Base-by-base conservation (phyloP, 92 coral and sea anemone genomes). In the Actinostola sp. region DNA sequence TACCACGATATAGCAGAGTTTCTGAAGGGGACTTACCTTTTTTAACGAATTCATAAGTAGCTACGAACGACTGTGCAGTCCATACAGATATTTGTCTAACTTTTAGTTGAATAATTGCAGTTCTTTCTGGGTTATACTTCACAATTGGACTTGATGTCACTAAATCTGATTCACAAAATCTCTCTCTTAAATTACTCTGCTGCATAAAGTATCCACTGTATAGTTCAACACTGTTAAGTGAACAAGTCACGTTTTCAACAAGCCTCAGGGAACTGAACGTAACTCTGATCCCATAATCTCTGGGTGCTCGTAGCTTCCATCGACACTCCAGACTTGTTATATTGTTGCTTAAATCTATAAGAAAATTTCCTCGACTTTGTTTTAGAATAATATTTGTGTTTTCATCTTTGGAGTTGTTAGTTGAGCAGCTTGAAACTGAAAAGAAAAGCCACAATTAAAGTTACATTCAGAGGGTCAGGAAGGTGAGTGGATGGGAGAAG, bases 381-480 rank as follows among this genome's bases (percentile, higher is more conserved):
- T 25, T 75, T 14, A 63, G 54, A 12, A 75, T 50, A 32, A 75
- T 51, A 15, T 75, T 75, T 11, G 15, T 13, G 36, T 75, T 75
- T 75, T 75, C 81, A 15, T 30, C 61, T 0, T 45, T 27, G 42
- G 81, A 39, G 19, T 75, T 63, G 0, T 44, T 8, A 8, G 20
- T 49, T 36, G 81, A 75, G 72, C 81, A 75, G 17, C n/a, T 75
- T 20, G 61, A 12, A 17, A 59, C 81, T 75, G 73, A 35, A 63
- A 75, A 29, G 27, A 32, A 52, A 20, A 2, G 19, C 1, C 8
- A 20, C 7, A 24, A 49, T 49, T 11, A 49, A 49, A 4, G n/a
- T 8, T n/a, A 49, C n/a, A n/a, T n/a, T n/a, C n/a, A n/a, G n/a
- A n/a, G n/a, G n/a, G n/a, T n/a, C n/a, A n/a, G n/a, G n/a, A n/a